Evolutionary conservation across 1,140 invertebrate genomes (phyloP).

Genomic region (Saxidomus purpurata): DNA sequence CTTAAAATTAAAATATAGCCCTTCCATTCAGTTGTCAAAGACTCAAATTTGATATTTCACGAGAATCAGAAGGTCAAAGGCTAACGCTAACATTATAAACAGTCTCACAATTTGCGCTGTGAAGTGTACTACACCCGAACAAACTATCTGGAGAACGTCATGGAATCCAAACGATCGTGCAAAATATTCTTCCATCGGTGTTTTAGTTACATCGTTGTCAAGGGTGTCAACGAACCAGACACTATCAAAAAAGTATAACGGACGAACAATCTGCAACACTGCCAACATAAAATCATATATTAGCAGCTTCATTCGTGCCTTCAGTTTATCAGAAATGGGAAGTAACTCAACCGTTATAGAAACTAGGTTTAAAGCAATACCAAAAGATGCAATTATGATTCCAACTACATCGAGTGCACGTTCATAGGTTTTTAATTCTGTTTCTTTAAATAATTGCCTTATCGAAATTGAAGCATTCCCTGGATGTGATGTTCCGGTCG

Average conservation of each 20-base stretch:
- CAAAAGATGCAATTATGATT: no score
- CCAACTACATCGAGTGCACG: no score
- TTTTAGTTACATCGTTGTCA: not conserved
- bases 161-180: not conserved
- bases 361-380: no score
- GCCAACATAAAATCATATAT: not conserved
- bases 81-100: not conserved
- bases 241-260: no score
- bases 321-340: not conserved
- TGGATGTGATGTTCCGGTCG: no score
- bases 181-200: not conserved
- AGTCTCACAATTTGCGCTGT: not conserved
- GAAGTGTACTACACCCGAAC: not conserved
- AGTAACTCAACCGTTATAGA: no score
- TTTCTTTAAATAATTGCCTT: no score
- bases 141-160: not conserved
- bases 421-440: no score
- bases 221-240: not conserved
- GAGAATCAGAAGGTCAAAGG: not conserved
- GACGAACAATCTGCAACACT: no score
- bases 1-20: not conserved
- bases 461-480: no score
- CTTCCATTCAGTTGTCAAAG: no score
- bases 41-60: not conserved
- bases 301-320: not conserved